Percentiles rank a stretch among this genome's conserved stretches.
Conservation (phyloP, 2,797 vertebrate species). For the Typhlichthys eigenmanni region DNA sequence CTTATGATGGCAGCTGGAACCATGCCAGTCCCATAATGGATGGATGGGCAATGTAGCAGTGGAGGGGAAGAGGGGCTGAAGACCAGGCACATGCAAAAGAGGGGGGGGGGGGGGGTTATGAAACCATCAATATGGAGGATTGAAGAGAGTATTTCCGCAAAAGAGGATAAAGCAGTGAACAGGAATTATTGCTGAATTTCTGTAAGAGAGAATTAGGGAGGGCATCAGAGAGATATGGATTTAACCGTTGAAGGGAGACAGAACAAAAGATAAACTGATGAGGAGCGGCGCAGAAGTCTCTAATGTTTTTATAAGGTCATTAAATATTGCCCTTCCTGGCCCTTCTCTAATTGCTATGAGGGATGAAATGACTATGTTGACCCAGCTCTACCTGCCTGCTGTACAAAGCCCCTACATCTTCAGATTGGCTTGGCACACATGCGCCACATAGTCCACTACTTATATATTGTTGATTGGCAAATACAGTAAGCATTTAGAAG, state of each 20-base stretch:
- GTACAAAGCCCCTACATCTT: constrained; percentile 53
- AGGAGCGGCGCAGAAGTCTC: constrained; percentile 33
- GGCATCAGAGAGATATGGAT: background rate
- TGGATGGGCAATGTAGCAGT: background rate
- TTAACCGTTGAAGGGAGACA: constrained; percentile 8
- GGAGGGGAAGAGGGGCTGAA: constrained; percentile 22
- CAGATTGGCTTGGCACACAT: constrained; percentile 8
- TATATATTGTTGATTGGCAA: constrained; percentile 14
- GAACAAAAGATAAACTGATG: constrained; percentile 21
- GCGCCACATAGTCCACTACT: background rate
- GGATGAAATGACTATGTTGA: constrained; percentile 23
- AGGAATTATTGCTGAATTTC: background rate
- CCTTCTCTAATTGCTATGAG: constrained; percentile 58
- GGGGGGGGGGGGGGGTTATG: constrained; percentile 3
- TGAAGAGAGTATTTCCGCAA: constrained; percentile 15
- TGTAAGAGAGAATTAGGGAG: background rate
- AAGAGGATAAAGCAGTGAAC: constrained; percentile 6
- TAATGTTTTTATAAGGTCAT: constrained; percentile 67
- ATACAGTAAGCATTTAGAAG: constrained; percentile 2
- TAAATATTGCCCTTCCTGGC: constrained; percentile 60
- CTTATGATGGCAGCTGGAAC: constrained; percentile 43
- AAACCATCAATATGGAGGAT: background rate
- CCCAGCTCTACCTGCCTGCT: constrained; percentile 43
- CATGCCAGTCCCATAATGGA: constrained; percentile 23
- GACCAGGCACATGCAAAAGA: constrained; percentile 16